phyloP scores from a whole-genome alignment of 2,113 vertebrate genomes.

The Psephotus haematonotus region DNA sequence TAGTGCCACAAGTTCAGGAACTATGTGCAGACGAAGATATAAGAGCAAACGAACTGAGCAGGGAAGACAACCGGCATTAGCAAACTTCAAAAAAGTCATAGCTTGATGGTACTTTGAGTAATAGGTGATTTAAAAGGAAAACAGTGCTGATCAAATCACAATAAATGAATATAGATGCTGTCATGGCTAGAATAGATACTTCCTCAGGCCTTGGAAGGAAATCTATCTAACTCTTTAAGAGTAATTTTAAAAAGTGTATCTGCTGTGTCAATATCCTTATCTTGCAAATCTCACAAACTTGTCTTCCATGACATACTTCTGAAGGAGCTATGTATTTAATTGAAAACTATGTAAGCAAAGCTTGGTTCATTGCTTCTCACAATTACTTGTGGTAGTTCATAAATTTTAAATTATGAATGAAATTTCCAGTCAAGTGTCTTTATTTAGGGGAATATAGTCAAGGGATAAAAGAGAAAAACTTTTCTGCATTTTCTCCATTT shows the following conservation, averaged over 20 bases:
- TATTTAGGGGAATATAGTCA: neutral
- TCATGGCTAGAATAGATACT: neutral
- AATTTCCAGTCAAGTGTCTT: neutral
- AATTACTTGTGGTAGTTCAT: neutral
- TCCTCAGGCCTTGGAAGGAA: neutral
- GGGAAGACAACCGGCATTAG: neutral
- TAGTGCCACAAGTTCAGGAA: neutral
- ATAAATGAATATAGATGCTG: neutral
- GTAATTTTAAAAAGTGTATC: neutral
- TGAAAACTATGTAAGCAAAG: neutral
- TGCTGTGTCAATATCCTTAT: neutral
- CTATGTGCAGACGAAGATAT: neutral
- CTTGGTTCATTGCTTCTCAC: neutral
- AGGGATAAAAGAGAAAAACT: neutral
- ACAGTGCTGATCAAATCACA: neutral
- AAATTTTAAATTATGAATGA: neutral
- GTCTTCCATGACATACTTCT: neutral
- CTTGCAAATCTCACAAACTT: neutral
- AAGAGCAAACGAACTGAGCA: neutral
- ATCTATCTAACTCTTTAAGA: neutral
- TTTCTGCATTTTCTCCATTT: neutral
- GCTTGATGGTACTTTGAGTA: neutral
- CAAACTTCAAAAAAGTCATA: neutral
- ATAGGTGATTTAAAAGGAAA: neutral
- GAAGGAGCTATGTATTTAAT: neutral